phyloP scores from a whole-genome alignment of 2,888 invertebrate species.

The Willowsia nigromaculata region DNA sequence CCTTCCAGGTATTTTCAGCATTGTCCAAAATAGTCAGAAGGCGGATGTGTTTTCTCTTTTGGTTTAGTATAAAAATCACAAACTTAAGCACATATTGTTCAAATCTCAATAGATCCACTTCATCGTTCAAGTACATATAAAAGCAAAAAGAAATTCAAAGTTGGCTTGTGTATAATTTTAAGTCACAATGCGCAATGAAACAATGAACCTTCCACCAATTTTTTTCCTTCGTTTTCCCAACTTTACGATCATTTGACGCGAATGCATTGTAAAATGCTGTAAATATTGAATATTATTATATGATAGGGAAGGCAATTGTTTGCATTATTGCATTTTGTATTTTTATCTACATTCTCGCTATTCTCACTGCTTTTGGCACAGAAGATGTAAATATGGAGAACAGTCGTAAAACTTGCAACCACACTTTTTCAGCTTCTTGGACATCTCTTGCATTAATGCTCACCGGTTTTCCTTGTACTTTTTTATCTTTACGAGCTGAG shows the following conservation, averaged over 20 bases:
- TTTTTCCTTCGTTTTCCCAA: constrained; percentile 13
- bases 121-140: background rate
- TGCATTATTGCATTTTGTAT: background rate
- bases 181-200: background rate
- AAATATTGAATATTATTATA: constrained; percentile 38
- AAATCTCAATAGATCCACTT: background rate
- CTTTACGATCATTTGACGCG: constrained; percentile 25
- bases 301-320: constrained; percentile 12
- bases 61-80: background rate
- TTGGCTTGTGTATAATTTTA: background rate
- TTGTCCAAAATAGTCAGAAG: constrained; percentile 45
- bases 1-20: constrained; percentile 60
- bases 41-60: constrained; percentile 35
- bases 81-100: background rate
- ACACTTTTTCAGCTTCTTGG: background rate
- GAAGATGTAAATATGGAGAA: background rate
- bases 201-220: constrained; percentile 34
- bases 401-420: background rate
- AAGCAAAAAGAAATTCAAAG: background rate
- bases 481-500: constrained; percentile 69
- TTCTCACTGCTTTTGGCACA: constrained; percentile 20
- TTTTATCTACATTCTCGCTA: background rate
- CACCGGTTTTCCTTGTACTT: constrained; percentile 62
- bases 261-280: background rate
- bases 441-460: constrained; percentile 54